Conservation (phyloP, 2,888 invertebrate genomes). For the Cosmorhoe ocellata region DNA sequence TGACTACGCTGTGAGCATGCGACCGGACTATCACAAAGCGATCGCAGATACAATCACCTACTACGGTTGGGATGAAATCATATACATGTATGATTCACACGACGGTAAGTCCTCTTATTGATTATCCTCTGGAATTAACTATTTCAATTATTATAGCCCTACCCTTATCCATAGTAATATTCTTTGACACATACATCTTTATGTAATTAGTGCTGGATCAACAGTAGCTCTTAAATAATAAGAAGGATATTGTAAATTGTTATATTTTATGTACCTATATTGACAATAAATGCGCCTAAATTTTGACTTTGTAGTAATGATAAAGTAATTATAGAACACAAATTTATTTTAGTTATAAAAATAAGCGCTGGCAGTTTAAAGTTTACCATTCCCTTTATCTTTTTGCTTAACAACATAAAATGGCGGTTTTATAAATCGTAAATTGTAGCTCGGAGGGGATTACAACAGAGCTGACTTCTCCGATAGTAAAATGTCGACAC, state of each 20-base stretch:
- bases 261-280: too few relatives aligned
- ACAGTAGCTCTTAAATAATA: too few relatives aligned
- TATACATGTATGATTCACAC: slow-evolving; percentile 95
- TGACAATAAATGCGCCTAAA: too few relatives aligned
- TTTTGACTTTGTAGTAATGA: too few relatives aligned
- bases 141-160: too few relatives aligned
- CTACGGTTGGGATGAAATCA: slow-evolving; percentile 95
- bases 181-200: too few relatives aligned
- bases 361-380: slow-evolving; percentile 44
- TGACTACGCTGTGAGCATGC: slow-evolving; percentile 95
- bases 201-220: too few relatives aligned
- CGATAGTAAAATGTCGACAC: slow-evolving; percentile 79
- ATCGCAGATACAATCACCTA: slow-evolving; percentile 96
- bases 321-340: too few relatives aligned
- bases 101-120: slow-evolving; percentile 86
- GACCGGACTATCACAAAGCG: slow-evolving; percentile 97
- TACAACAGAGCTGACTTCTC: slow-evolving; percentile 69
- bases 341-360: too few relatives aligned
- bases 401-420: slow-evolving; percentile 52
- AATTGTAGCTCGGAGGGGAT: slow-evolving; percentile 72
- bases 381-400: slow-evolving; percentile 59
- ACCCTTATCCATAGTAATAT: not conserved
- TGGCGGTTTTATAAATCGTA: slow-evolving; percentile 67
- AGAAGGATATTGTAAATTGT: too few relatives aligned
- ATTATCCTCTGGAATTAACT: too few relatives aligned